These are phyloP conservation scores for Yoshiicerus persimilis DNA, from an alignment of 1,140 invertebrate genomes.

Conservation along the genomic window DNA sequence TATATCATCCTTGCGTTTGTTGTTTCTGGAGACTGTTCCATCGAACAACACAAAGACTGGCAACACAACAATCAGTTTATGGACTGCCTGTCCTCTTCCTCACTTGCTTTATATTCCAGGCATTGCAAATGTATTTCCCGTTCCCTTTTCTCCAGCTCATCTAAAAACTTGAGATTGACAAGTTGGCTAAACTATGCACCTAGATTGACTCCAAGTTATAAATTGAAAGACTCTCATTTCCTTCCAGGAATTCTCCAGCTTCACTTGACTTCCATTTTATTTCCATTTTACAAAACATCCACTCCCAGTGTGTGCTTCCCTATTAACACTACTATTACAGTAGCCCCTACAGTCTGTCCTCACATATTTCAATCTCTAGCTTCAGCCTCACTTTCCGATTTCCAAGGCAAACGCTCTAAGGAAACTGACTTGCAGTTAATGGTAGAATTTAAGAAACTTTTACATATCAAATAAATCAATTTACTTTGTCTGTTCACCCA, in stretches of 20 bases:
- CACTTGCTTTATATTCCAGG: neutral
- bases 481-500: neutral
- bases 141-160: neutral
- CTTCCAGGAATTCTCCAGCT: neutral
- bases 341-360: neutral
- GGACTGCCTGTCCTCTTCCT: neutral
- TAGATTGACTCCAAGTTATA: neutral
- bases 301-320: neutral
- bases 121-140: neutral
- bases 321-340: too few relatives aligned
- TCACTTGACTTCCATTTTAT: neutral
- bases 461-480: neutral
- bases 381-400: neutral
- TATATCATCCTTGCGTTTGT: too few relatives aligned
- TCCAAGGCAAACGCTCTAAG: neutral
- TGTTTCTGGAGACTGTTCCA: neutral
- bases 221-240: conserved; percentile 3
- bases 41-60: neutral
- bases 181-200: conserved; percentile 18
- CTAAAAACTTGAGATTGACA: conserved; percentile 13
- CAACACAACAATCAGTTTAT: neutral
- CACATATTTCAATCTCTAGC: neutral
- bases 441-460: neutral
- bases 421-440: neutral
- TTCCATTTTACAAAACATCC: neutral